Conservation (phyloP, 2,797 vertebrate genomes). For the Pyrrhura leucotis region DNA sequence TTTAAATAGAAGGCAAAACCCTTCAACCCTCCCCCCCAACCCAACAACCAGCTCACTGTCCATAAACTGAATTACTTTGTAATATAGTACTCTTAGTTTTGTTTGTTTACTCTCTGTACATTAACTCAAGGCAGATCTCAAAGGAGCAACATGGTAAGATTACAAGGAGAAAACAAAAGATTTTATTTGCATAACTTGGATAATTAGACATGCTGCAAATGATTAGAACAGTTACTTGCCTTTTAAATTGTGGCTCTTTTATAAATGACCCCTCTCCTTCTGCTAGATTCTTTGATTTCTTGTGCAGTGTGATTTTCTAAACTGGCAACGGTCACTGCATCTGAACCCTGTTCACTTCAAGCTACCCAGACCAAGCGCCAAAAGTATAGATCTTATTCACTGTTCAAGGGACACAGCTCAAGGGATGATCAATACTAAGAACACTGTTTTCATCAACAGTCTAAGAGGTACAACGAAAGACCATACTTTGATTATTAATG, state of each 20-base stretch:
- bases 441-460: background rate
- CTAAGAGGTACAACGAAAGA: background rate
- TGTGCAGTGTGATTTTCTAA: background rate
- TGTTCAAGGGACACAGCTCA: background rate
- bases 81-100: background rate
- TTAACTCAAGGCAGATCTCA: constrained; percentile 39
- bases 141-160: background rate
- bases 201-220: constrained; percentile 55
- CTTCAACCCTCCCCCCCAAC: background rate
- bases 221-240: constrained; percentile 33
- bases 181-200: constrained; percentile 52
- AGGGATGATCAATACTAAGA: background rate
- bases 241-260: constrained; percentile 32
- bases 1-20: background rate
- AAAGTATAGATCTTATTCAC: background rate
- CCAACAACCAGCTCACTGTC: background rate
- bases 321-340: background rate
- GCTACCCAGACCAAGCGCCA: background rate
- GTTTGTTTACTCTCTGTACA: constrained; percentile 18
- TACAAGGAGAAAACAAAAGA: constrained; percentile 25
- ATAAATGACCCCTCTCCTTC: background rate
- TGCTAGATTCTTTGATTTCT: background rate
- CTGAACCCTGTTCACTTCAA: background rate
- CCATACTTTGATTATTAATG: background rate
- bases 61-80: constrained; percentile 42